Evolutionary conservation across 2,113 vertebrate genomes (phyloP), one percentile per base, ranked within the genome.

Genomic region (Albula glossodonta): DNA sequence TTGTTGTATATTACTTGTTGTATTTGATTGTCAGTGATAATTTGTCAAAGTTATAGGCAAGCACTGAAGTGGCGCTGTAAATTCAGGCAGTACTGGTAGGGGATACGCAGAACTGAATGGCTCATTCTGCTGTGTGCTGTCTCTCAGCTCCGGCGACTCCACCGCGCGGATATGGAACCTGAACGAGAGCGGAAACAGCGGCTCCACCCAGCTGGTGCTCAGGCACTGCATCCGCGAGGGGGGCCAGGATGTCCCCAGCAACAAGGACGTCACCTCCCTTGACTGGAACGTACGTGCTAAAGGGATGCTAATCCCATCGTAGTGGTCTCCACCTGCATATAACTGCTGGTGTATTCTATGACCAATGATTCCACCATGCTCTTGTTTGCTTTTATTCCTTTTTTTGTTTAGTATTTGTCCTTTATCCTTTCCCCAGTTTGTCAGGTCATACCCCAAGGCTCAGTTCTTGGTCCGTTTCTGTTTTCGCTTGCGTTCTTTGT

Each of bases 91-190:
- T 41, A 1, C 31, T 41, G 31, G 31, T 41, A 41, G 31, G 31
- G 31, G 31, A 41, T 41, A 41, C 1, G 31, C 31, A 41, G 31
- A 41, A 41, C 0, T 41, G 12, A 60, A 11, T 60, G 4, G 10
- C 17, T 15, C 17, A 15, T 60, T 60, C 57, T 60, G 57, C 63
- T 70, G 63, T 70, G 63, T 31, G 10, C 10, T 74, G 70, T 6
- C 31, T 74, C 70, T 0, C 93, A 99, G 98, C 66, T 99, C 98
- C 0, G 98, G 98, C 83, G 98, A 99, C 90, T 99, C 98, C 0
- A 99, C 98, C 0, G 98, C 98, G 3, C 94, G 98, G 87, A 99
- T 99, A 92, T 99, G 98, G 98, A 99, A 98, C 95, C 96, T 99
- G 56, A 98, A 96, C 63, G 98, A 99, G 88, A 97, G 96, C 88